These are phyloP conservation scores for Sinella curviseta DNA, from an alignment of 1,140 invertebrate species.

Conservation along the genomic window DNA sequence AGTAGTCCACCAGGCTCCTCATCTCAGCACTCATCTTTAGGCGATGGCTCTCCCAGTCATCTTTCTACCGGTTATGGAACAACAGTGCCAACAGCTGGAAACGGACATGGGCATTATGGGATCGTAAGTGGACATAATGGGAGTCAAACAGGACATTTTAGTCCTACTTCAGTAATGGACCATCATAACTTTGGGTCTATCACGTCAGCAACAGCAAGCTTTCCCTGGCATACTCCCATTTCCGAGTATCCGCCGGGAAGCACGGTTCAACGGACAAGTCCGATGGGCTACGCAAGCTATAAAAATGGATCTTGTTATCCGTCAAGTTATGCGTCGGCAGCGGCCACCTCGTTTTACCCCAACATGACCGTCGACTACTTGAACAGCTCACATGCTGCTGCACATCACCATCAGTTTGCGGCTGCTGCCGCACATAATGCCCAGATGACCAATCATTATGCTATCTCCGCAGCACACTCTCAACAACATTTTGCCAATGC, in stretches of 20 bases:
- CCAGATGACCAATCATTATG: slow-evolving; percentile 48
- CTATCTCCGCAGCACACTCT: slow-evolving; percentile 41
- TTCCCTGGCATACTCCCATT: slow-evolving; percentile 47
- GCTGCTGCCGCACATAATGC: slow-evolving; percentile 25
- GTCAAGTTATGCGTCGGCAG: slow-evolving; percentile 34
- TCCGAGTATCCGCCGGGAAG: slow-evolving; percentile 42
- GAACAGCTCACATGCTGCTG: slow-evolving; percentile 5
- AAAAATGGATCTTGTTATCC: slow-evolving; percentile 29
- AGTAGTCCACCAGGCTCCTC: slow-evolving; percentile 42
- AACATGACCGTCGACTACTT: slow-evolving; percentile 48
- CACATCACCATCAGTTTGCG: slow-evolving; percentile 37
- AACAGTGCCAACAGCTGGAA: not conserved
- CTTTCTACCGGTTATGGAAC: slow-evolving; percentile 37
- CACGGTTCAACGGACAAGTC: slow-evolving; percentile 43
- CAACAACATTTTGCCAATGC: slow-evolving; percentile 41
- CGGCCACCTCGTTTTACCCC: slow-evolving; percentile 33
- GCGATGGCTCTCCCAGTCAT: slow-evolving; percentile 45
- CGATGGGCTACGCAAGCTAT: slow-evolving; percentile 39
- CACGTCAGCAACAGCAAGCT: slow-evolving; percentile 40
- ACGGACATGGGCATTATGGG: slow-evolving; percentile 26
- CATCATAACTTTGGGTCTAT: slow-evolving; percentile 44
- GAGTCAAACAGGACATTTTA: slow-evolving; percentile 45
- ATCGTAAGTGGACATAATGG: slow-evolving; percentile 25
- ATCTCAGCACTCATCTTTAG: slow-evolving; percentile 42
- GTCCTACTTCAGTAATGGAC: slow-evolving; percentile 42